phyloP scores from a whole-genome alignment of 2,797 vertebrate genomes.

The Toxotes lorentzi region DNA sequence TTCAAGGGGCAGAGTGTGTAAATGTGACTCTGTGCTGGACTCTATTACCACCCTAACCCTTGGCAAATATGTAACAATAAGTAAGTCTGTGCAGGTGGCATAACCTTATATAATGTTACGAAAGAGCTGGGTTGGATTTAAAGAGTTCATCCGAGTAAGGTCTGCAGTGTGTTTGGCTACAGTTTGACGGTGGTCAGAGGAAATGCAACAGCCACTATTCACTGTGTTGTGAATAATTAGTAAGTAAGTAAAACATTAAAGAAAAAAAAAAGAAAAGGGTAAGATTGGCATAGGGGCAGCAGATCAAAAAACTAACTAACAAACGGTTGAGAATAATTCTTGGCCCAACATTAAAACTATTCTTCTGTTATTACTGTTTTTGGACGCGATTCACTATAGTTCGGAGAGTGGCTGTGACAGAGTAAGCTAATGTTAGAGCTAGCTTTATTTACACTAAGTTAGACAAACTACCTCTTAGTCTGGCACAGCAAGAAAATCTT shows the following conservation, averaged over 20 bases:
- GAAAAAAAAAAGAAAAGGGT: too few relatives aligned
- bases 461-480: too few relatives aligned
- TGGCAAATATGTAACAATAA: constrained; percentile 71
- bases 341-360: background rate
- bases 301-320: too few relatives aligned
- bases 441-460: background rate
- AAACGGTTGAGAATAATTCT: too few relatives aligned
- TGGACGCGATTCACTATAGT: background rate
- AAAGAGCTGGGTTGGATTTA: constrained; percentile 47
- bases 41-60: constrained; percentile 65
- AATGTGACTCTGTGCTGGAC: constrained; percentile 62
- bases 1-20: constrained; percentile 8
- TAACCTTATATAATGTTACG: constrained; percentile 82
- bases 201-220: too few relatives aligned
- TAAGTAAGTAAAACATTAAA: too few relatives aligned
- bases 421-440: background rate
- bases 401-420: too few relatives aligned
- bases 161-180: constrained; percentile 42
- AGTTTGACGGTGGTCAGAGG: constrained; percentile 16
- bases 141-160: constrained; percentile 34
- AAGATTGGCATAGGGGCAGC: too few relatives aligned
- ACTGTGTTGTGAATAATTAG: too few relatives aligned
- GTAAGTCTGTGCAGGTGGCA: constrained; percentile 58
- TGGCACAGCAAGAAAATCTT: too few relatives aligned
- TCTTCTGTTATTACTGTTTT: too few relatives aligned